Conservation (phyloP, 2,113 vertebrate genomes). For the Theropithecus gelada region DNA sequence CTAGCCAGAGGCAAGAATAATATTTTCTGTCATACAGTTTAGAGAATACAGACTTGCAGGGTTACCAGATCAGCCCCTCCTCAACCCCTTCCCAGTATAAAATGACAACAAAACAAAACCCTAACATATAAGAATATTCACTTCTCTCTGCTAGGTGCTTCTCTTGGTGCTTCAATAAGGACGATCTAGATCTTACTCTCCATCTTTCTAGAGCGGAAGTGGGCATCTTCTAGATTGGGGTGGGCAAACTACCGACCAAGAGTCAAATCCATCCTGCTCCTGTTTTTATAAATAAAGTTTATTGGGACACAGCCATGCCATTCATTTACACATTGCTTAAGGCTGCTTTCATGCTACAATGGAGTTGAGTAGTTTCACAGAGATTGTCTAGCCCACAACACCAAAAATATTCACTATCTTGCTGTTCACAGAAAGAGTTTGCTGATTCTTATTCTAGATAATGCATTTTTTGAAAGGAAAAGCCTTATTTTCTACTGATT, state of each 20-base stretch:
- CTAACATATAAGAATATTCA: background rate
- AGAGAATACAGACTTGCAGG: background rate
- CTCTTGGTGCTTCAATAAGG: background rate
- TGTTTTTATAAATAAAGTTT: background rate
- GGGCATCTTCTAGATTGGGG: background rate
- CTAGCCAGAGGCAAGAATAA: background rate
- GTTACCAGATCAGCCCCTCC: background rate
- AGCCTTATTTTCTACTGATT: background rate
- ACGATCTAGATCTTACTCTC: background rate
- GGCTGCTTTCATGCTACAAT: background rate
- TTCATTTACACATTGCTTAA: background rate
- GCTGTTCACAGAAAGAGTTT: background rate
- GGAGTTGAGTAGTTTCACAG: background rate
- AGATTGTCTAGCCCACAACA: background rate
- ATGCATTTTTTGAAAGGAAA: background rate
- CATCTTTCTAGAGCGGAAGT: background rate
- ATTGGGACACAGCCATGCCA: background rate
- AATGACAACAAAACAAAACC: background rate
- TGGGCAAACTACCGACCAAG: background rate
- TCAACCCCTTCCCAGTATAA: background rate
- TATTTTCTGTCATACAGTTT: background rate
- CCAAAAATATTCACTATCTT: background rate
- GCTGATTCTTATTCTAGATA: background rate
- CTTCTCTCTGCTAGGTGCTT: background rate
- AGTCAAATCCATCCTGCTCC: background rate